These are phyloP conservation scores for Helarctos malayanus DNA, from an alignment of 2,797 vertebrate genomes.

Conservation along the genomic window DNA sequence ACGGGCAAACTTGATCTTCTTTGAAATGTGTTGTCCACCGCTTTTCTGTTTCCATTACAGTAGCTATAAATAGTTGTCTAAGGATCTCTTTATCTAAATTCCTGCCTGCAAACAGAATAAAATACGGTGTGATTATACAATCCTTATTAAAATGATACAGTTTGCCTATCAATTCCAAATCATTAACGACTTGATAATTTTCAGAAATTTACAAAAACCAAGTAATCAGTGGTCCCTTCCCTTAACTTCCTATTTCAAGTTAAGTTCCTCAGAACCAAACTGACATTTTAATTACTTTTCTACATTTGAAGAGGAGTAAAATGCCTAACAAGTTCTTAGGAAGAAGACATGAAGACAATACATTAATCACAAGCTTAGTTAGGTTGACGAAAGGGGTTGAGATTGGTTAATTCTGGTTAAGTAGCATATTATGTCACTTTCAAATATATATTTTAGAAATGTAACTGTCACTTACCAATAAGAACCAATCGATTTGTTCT, in stretches of 20 bases:
- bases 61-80: conserved; percentile 91
- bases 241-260: conserved; percentile 59
- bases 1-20: conserved; percentile 54
- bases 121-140: conserved; percentile 27
- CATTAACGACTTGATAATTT: background rate
- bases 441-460: background rate
- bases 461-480: conserved; percentile 92
- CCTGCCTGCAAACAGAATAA: conserved; percentile 91
- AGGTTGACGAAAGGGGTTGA: background rate
- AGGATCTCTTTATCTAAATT: conserved; percentile 95
- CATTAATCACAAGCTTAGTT: background rate
- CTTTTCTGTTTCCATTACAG: conserved; percentile 85
- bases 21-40: conserved; percentile 63
- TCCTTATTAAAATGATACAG: conserved; percentile 43
- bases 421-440: background rate
- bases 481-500: conserved; percentile 94
- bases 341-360: too few relatives aligned
- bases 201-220: conserved; percentile 48
- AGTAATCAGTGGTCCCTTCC: background rate
- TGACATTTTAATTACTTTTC: conserved; percentile 57
- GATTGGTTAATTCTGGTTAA: background rate
- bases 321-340: background rate
- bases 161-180: background rate
- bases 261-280: conserved; percentile 22
- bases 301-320: conserved; percentile 44